Conservation (phyloP, 64 coral and sea anemone species). For the Stylophora pistillata region DNA sequence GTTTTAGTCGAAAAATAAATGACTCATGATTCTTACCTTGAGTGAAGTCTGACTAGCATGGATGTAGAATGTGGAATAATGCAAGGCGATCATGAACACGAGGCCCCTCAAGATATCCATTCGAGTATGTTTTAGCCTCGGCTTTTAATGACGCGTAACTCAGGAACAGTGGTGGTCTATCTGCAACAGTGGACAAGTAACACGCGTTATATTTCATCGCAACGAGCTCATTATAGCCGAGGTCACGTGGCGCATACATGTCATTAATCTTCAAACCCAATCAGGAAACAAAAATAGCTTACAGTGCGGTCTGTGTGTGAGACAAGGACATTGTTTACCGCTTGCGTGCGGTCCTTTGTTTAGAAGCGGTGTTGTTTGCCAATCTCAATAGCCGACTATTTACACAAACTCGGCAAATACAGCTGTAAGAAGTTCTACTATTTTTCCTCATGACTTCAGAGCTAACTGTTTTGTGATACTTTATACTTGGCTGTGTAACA, state of each 20-base stretch:
- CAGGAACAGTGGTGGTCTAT: background rate
- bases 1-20: background rate
- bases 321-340: slow-evolving; percentile 9
- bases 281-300: slow-evolving; percentile 9
- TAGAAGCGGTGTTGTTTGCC: slow-evolving; percentile 19
- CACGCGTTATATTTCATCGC: slow-evolving; percentile 3
- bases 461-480: background rate
- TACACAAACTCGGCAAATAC: slow-evolving; percentile 20
- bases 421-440: background rate
- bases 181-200: slow-evolving; percentile 34
- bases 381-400: background rate
- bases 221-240: background rate
- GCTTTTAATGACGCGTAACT: background rate
- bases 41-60: background rate
- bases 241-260: slow-evolving; percentile 22
- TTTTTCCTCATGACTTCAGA: background rate
- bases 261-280: slow-evolving; percentile 6
- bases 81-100: background rate
- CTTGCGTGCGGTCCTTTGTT: slow-evolving; percentile 30
- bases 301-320: slow-evolving; percentile 10
- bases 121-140: background rate
- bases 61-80: background rate
- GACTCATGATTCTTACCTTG: slow-evolving; percentile 16
- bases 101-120: slow-evolving; percentile 17
- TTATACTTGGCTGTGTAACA: background rate